These are phyloP conservation scores for Gadopsis bispinosus DNA, from an alignment of 2,797 vertebrate genomes.

Conservation along the genomic window DNA sequence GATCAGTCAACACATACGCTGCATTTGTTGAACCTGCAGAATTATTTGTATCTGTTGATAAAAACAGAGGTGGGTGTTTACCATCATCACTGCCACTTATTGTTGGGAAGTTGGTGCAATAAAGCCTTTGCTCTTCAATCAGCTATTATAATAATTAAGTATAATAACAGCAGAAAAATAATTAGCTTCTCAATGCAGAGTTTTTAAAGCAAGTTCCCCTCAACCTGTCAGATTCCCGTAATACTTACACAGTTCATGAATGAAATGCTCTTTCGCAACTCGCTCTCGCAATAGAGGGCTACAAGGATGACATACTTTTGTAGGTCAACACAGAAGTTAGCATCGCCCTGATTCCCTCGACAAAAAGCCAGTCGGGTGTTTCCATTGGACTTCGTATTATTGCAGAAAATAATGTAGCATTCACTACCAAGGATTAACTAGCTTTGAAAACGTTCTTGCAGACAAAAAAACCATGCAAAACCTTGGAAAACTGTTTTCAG, in stretches of 20 bases:
- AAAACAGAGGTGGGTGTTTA: constrained; percentile 6
- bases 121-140: neutral
- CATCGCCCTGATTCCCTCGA: too few species aligned
- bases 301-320: too few species aligned
- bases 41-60: neutral
- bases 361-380: too few species aligned
- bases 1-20: neutral
- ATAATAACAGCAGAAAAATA: neutral
- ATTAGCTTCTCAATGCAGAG: neutral
- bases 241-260: neutral
- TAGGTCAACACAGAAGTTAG: too few species aligned
- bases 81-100: neutral
- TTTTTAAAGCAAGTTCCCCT: neutral
- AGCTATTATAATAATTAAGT: neutral
- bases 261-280: neutral
- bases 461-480: constrained; percentile 6
- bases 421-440: neutral
- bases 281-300: neutral
- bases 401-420: neutral
- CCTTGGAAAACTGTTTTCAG: neutral
- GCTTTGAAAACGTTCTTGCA: neutral
- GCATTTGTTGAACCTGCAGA: neutral
- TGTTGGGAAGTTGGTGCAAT: neutral
- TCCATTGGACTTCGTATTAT: too few species aligned
- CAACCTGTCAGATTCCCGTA: neutral